Conservation (phyloP, 2,888 invertebrate species). For the Nebria brevicollis region DNA sequence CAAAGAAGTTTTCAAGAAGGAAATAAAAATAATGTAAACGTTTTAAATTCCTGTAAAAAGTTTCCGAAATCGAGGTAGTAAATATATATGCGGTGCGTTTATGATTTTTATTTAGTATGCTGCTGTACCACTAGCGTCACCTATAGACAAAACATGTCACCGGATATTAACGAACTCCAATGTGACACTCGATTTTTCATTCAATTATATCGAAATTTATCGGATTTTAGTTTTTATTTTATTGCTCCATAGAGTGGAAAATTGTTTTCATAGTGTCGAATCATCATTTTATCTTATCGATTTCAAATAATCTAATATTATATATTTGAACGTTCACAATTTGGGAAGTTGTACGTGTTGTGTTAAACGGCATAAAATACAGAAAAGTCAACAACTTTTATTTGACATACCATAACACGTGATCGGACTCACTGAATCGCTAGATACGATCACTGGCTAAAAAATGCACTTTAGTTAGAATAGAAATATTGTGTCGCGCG, state of each 20-base stretch:
- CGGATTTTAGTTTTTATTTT: background rate
- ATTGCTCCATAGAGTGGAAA: conserved; percentile 9
- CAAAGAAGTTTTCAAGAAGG: too few relatives aligned
- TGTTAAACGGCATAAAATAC: conserved; percentile 5
- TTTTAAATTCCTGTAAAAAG: too few relatives aligned
- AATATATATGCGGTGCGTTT: too few relatives aligned
- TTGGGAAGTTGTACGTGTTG: conserved; percentile 10
- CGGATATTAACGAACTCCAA: background rate
- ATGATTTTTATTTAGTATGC: too few relatives aligned
- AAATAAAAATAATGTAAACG: too few relatives aligned
- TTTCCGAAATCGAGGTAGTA: too few relatives aligned
- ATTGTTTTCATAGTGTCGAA: conserved; percentile 7
- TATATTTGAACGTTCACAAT: conserved; percentile 13
- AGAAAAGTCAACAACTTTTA: conserved; percentile 20
- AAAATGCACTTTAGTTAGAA: background rate
- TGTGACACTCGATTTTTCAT: background rate
- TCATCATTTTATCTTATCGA: conserved; percentile 18
- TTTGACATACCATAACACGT: conserved; percentile 17
- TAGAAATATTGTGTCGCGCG: background rate
- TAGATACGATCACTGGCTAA: background rate
- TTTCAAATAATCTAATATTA: conserved; percentile 20
- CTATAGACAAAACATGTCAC: background rate
- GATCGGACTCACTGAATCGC: conserved; percentile 5
- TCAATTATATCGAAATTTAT: background rate
- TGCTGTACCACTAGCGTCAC: background rate